These are phyloP conservation scores for Probaryconus sp. DNA, from an alignment of 1,140 invertebrate species.

Conservation along the genomic window DNA sequence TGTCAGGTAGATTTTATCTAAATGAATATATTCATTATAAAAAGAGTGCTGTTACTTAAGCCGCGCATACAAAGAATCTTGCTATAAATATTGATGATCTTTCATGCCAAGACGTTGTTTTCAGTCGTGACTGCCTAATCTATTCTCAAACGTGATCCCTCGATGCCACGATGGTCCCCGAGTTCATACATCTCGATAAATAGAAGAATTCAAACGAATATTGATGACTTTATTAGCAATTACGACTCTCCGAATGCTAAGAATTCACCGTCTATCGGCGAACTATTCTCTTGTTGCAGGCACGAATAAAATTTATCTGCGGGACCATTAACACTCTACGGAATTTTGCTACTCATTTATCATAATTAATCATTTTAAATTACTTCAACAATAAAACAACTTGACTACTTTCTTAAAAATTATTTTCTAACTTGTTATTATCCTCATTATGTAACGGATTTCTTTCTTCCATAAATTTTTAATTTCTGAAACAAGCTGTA, in stretches of 20 bases:
- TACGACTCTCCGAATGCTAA: constrained; percentile 28
- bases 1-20: constrained; percentile 67
- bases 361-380: no score
- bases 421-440: no score
- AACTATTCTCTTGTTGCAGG: no score
- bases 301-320: no score
- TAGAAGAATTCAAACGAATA: constrained; percentile 69
- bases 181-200: constrained; percentile 71
- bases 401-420: no score
- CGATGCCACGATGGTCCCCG: constrained; percentile 62
- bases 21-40: constrained; percentile 69
- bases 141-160: constrained; percentile 74
- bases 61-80: constrained; percentile 63
- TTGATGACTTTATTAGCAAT: constrained; percentile 77
- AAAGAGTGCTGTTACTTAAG: constrained; percentile 65
- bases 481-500: no score
- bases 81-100: constrained; percentile 70
- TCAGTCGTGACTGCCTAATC: constrained; percentile 75
- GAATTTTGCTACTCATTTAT: no score
- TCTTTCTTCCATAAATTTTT: no score
- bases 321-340: no score
- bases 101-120: constrained; percentile 57
- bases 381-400: no score
- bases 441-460: no score
- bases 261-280: background rate